Base-by-base conservation (phyloP, 1,140 invertebrate species). In the Sitodiplosis mosellana region DNA sequence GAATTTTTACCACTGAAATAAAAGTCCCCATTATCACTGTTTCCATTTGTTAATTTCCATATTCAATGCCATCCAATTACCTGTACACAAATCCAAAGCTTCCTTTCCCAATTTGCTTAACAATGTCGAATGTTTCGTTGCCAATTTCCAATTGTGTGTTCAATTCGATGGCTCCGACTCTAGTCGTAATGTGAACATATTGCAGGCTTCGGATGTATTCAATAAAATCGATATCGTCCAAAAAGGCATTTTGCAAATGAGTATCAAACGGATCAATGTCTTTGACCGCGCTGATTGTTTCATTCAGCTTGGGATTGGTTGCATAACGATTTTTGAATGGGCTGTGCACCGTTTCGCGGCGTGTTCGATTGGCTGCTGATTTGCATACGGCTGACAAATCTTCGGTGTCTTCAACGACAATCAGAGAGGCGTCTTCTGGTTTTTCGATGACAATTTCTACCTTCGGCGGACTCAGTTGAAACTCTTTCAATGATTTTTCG, bases 21-120 rank as follows among this genome's bases (percentile, higher is more conserved):
- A 40, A 4, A 40, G 14, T 6, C 12, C 4, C 12, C 14, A 40
- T n/a, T 15, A 40, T 5, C 37, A 40, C 37, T 18, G 14, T 40
- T n/a, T 40, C 6, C 12, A 5, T 18, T n/a, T 18, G 4, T 40
- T 18, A 40, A 40, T n/a, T 18, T 15, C 12, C 34, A n/a, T 36
- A n/a, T 40, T 14, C 37, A 12, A 40, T 40, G 3, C 37, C 3
- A 15, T 40, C 14, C 37, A 40, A 52, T 52, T 71, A 78, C 60
- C 77, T 70, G 53, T 73, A 81, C 45, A 84, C 78, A 15, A 74
- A 75, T 36, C 80, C 80, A 55, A 80, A 83, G 46, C 78, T 76
- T 44, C 81, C 81, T 67, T 83, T 81, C 17, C 78, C 81, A 53
- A 83, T 67, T 57, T 77, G 71, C 65, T 81, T 83, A 42, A 75